A percentile compares a stretch with the other conserved stretches of the same genome.
Conservation (phyloP, 2,888 invertebrate species). For the Drosophila buzzatii region DNA sequence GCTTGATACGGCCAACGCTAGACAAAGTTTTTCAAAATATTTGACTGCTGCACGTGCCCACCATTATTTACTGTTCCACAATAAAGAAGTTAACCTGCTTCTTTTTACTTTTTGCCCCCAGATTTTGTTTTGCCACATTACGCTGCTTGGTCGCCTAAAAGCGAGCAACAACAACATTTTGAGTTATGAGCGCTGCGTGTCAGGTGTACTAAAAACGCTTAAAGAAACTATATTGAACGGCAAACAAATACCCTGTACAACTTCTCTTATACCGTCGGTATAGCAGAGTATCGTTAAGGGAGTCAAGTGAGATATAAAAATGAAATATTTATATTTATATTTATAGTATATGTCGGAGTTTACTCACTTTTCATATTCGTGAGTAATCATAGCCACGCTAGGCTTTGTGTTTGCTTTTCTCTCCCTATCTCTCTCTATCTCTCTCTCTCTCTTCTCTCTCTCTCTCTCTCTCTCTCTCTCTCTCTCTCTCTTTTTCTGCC, state of each 20-base stretch:
- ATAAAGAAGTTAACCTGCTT: slow-evolving; percentile 39
- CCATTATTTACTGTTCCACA: slow-evolving; percentile 81
- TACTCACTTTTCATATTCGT: too few relatives aligned
- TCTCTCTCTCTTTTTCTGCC: too few relatives aligned
- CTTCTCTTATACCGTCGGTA: neutral
- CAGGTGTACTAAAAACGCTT: slow-evolving; percentile 70
- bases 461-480: too few relatives aligned
- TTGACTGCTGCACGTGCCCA: slow-evolving; percentile 69
- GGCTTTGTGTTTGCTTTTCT: too few relatives aligned
- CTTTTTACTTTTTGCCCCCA: slow-evolving; percentile 50
- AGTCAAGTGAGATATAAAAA: neutral
- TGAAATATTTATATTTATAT: neutral
- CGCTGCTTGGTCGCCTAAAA: slow-evolving; percentile 33
- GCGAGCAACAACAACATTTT: slow-evolving; percentile 50
- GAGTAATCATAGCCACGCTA: too few relatives aligned
- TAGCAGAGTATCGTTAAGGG: neutral
- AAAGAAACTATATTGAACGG: neutral
- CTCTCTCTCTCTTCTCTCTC: too few relatives aligned
- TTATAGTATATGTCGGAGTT: too few relatives aligned
- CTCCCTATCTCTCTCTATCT: too few relatives aligned
- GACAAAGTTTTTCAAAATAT: slow-evolving; percentile 27
- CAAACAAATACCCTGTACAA: slow-evolving; percentile 18
- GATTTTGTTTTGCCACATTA: slow-evolving; percentile 78
- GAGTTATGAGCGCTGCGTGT: slow-evolving; percentile 75
- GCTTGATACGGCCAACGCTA: neutral